These are phyloP conservation scores for Xylota segnis DNA, from an alignment of 2,888 invertebrate species.

Conservation along the genomic window DNA sequence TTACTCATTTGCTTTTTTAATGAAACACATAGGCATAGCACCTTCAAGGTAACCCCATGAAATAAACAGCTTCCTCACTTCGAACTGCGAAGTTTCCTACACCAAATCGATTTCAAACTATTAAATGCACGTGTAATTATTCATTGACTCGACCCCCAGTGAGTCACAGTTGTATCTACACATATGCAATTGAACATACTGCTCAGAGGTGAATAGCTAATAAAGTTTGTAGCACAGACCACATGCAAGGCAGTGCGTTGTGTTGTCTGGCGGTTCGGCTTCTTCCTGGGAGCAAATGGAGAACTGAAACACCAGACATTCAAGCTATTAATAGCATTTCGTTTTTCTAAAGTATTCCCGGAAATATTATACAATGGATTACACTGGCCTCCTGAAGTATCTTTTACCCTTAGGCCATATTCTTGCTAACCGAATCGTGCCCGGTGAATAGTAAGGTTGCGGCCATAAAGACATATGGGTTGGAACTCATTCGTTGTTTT, in stretches of 20 bases:
- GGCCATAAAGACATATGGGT: not conserved
- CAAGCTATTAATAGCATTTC: constrained; percentile 41
- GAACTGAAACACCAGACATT: constrained; percentile 1
- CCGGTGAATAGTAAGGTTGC: not conserved
- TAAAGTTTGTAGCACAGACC: constrained; percentile 26
- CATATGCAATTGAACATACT: too few species aligned
- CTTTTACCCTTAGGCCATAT: not conserved
- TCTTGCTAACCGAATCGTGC: not conserved
- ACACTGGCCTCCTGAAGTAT: not conserved
- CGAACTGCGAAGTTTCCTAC: not conserved
- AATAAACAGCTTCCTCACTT: not conserved
- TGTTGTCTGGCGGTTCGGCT: constrained; percentile 1
- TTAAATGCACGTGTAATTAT: constrained; percentile 43
- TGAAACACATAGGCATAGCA: not conserved
- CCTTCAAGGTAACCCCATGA: not conserved
- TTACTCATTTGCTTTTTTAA: constrained; percentile 3
- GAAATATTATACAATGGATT: constrained; percentile 33
- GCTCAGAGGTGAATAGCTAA: constrained; percentile 19
- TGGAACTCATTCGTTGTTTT: not conserved
- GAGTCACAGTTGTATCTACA: constrained; percentile 33
- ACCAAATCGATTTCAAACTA: constrained; percentile 29
- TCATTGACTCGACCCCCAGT: constrained; percentile 33
- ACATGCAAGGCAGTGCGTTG: constrained; percentile 27
- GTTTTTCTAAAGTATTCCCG: constrained; percentile 14
- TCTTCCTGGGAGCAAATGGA: constrained; percentile 3